Evolutionary conservation across 2,888 invertebrate species (phyloP), one percentile per base, ranked within the genome.

Genomic region (Alitta virens): DNA sequence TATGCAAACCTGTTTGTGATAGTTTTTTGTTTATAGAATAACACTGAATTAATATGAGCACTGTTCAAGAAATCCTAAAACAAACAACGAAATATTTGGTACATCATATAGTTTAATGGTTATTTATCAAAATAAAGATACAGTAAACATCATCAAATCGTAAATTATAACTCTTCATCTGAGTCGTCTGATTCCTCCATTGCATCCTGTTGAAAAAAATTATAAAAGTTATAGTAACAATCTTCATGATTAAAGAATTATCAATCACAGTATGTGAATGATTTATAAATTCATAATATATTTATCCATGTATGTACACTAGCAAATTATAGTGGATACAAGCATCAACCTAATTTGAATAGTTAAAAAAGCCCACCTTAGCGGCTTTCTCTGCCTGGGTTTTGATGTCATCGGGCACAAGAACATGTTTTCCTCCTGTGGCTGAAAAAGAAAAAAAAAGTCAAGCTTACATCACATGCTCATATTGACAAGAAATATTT

Each of bases 331-430:
- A 7, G 18, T 21, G 9, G n/a, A n/a, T n/a, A n/a, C n/a, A n/a
- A n/a, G n/a, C n/a, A n/a, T 16, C 42, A 40, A 16, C 12, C 12
- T 14, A 14, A 40, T 14, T 14, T 12, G 12, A 14, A 16, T 40
- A n/a, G n/a, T 21, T 18, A 49, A 21, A 18, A 49, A 9, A 49
- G 14, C 62, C 60, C 66, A 82, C 82, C 75, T 92, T 92, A 27
- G 96, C 95, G 76, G 88, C 88, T 72, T 88, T 88, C 78, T 96
- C 95, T n/a, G 94, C 93, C 74, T 92, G 92, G 1, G 86, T 83
- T 74, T 88, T 91, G 0, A 91, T 79, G 46, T 87, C 87, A 1
- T 86, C 84, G 0, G 94, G 93, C 16, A 96, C 94, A 63, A 90
- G 82, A 75, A 91, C 87, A 83, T 95, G 94, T 59, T 85, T 84